Conservation (phyloP, 2,797 vertebrate genomes). For the Catharus ustulatus region DNA sequence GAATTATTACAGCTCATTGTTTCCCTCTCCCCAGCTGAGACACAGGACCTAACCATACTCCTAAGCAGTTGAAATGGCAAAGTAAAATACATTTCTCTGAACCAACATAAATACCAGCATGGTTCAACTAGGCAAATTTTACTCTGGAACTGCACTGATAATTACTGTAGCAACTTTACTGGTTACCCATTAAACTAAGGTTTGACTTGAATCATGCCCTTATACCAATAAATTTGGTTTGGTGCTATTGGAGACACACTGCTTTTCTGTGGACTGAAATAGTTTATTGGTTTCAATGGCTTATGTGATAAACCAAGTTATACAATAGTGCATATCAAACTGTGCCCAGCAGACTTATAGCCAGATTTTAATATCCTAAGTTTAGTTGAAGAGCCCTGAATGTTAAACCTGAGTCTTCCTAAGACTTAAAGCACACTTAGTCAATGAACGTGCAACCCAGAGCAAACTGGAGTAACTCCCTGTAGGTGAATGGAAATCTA, state of each 20-base stretch:
- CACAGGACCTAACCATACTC: neutral
- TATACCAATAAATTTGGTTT: neutral
- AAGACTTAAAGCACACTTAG: neutral
- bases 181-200: constrained; percentile 26
- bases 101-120: neutral
- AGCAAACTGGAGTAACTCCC: neutral
- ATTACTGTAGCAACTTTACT: neutral
- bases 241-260: neutral
- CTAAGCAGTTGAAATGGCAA: neutral
- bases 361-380: neutral
- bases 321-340: neutral
- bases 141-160: neutral
- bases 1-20: neutral
- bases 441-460: neutral
- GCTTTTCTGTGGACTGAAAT: neutral
- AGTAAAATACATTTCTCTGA: neutral
- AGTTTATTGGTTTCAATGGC: neutral
- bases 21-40: neutral
- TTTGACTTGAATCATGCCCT: constrained; percentile 10
- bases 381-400: neutral
- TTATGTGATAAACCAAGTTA: neutral
- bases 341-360: neutral
- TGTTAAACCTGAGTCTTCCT: neutral
- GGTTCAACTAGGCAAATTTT: neutral
- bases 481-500: neutral